phyloP scores from a whole-genome alignment of 2,888 invertebrate species.

The Yponomeuta malinellus region DNA sequence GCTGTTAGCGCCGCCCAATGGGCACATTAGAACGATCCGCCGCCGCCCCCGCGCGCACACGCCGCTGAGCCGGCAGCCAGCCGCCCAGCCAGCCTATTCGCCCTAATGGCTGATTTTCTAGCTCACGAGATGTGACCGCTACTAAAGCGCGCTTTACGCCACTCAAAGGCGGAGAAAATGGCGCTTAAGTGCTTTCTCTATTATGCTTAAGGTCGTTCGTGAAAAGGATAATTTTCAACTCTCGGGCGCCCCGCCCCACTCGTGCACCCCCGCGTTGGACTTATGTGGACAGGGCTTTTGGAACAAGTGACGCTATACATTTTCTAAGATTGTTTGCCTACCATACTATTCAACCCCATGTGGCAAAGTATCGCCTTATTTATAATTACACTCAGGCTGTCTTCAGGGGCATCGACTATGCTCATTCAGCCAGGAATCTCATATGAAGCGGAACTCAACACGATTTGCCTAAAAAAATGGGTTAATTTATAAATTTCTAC shows the following conservation, averaged over 20 bases:
- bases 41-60: slow-evolving; percentile 21
- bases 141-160: slow-evolving; percentile 72
- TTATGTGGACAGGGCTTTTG: slow-evolving; percentile 39
- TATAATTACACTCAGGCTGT: no score
- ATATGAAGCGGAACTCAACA: no score
- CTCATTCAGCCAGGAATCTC: no score
- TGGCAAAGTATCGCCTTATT: no score
- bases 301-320: neutral
- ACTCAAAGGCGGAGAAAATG: slow-evolving; percentile 76
- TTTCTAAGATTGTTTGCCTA: neutral
- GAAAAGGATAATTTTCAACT: slow-evolving; percentile 76
- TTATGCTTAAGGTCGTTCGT: slow-evolving; percentile 74
- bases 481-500: no score
- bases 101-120: slow-evolving; percentile 73
- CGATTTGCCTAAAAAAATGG: no score
- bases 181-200: slow-evolving; percentile 76
- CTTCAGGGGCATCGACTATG: no score
- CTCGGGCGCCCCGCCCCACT: slow-evolving; percentile 55
- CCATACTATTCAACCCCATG: no score
- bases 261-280: slow-evolving; percentile 32
- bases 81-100: slow-evolving; percentile 48
- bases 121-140: slow-evolving; percentile 67
- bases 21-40: slow-evolving; percentile 54
- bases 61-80: slow-evolving; percentile 31
- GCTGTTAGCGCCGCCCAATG: slow-evolving; percentile 71